phyloP scores from a whole-genome alignment of 2,113 vertebrate genomes.

The Varanus komodoensis region DNA sequence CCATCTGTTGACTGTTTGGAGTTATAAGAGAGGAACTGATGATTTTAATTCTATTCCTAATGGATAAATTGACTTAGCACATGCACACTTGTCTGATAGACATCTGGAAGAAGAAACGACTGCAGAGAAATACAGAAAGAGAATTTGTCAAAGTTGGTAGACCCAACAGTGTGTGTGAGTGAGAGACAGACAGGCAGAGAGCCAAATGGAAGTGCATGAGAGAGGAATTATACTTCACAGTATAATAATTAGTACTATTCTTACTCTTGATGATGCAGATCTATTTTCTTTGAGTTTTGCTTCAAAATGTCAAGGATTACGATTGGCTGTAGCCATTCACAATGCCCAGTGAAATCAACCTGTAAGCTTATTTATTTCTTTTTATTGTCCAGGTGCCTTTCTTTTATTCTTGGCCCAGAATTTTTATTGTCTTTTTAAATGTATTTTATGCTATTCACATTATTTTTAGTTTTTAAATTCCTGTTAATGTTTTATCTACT shows the following conservation, averaged over 20 bases:
- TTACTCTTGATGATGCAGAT: neutral
- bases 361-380: too few relatives aligned
- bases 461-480: too few relatives aligned
- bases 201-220: neutral
- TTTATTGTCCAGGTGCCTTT: too few relatives aligned
- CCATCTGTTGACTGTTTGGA: slow-evolving; percentile 26
- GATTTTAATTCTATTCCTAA: slow-evolving; percentile 11
- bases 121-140: neutral
- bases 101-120: neutral
- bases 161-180: neutral
- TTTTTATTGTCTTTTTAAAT: too few relatives aligned
- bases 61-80: slow-evolving; percentile 13
- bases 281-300: neutral
- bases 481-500: too few relatives aligned
- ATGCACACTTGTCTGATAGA: neutral
- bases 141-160: neutral
- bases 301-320: neutral
- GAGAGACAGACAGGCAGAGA: neutral
- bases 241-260: neutral
- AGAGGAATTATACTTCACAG: neutral
- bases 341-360: neutral
- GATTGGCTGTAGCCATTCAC: neutral
- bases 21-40: neutral
- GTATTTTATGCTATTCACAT: too few relatives aligned
- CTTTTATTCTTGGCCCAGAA: too few relatives aligned